Evolutionary conservation across 2,797 vertebrate genomes (phyloP).

Genomic region (Lagodon rhomboides): DNA sequence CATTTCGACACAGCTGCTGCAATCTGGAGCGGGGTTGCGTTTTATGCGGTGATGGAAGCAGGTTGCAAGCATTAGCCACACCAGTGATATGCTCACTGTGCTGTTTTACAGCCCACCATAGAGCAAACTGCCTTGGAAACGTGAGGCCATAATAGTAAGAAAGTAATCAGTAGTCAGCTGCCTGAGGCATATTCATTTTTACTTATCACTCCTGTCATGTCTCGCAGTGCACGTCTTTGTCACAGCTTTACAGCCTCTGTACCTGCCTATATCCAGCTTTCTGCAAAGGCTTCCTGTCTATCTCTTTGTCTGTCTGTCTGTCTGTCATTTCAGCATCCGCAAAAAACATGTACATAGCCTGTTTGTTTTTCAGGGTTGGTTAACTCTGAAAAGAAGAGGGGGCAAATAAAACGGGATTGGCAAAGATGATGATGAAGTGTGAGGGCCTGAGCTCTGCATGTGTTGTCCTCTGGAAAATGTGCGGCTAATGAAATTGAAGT

Average conservation of each 20-base stretch:
- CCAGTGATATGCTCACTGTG: conserved; percentile 63
- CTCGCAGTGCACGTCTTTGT: conserved; percentile 61
- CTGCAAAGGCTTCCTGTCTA: conserved; percentile 24
- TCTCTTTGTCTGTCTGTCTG: conserved; percentile 26
- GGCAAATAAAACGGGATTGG: conserved; percentile 50
- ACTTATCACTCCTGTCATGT: conserved; percentile 75
- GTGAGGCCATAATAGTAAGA: conserved; percentile 80
- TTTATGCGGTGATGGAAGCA: conserved; percentile 60
- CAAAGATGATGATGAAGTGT: conserved; percentile 58
- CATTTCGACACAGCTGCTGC: conserved; percentile 36
- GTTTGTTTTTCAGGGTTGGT: conserved; percentile 58
- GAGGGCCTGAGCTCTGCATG: conserved; percentile 34
- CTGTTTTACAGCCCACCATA: conserved; percentile 74
- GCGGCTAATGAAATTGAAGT: conserved; percentile 71
- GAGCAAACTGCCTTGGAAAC: conserved; percentile 66
- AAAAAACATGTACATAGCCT: conserved; percentile 53
- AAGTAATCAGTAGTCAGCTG: conserved; percentile 81
- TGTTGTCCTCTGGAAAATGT: conserved; percentile 53
- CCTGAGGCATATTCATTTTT: conserved; percentile 80
- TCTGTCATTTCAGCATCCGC: conserved; percentile 31
- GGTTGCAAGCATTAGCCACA: conserved; percentile 66
- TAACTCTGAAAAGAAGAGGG: conserved; percentile 47
- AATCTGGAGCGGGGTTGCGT: conserved; percentile 60
- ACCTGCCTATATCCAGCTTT: background rate
- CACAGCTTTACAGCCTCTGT: conserved; percentile 54